These are phyloP conservation scores for Morpho achilles DNA, from an alignment of 2,888 invertebrate genomes.

Conservation along the genomic window DNA sequence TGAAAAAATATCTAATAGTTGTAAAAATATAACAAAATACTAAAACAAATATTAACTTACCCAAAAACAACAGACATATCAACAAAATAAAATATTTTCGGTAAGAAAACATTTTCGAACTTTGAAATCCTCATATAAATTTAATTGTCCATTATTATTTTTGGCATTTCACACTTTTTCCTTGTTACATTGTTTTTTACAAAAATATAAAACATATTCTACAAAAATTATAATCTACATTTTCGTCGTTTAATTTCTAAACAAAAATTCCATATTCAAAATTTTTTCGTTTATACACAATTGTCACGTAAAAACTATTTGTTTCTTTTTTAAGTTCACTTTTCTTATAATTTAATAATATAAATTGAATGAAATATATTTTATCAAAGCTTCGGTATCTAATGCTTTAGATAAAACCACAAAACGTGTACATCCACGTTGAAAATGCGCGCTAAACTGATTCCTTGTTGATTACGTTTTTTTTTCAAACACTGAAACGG, in stretches of 20 bases:
- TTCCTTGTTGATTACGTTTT: not conserved
- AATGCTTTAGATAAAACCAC: too few relatives aligned
- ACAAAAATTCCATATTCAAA: constrained; percentile 1
- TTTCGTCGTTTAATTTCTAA: not conserved
- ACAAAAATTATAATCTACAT: too few relatives aligned
- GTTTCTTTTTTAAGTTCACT: too few relatives aligned
- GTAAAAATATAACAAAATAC: too few relatives aligned
- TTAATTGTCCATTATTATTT: constrained; percentile 2
- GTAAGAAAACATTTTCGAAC: constrained; percentile 11
- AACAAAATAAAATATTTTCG: constrained; percentile 9
- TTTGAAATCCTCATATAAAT: not conserved
- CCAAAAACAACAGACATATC: constrained; percentile 9
- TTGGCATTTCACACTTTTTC: not conserved
- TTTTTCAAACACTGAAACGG: constrained; percentile 15
- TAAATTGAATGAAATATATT: too few relatives aligned
- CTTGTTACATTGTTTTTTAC: not conserved
- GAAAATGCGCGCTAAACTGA: constrained; percentile 24
- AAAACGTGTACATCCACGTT: constrained; percentile 11
- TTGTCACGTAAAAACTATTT: too few relatives aligned
- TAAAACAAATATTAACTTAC: constrained; percentile 6
- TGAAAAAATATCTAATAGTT: too few relatives aligned
- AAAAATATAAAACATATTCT: not conserved
- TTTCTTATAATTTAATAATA: too few relatives aligned
- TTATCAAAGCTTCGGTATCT: too few relatives aligned
- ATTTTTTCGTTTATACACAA: not conserved